These are phyloP conservation scores for Dynastes tityus DNA, from an alignment of 2,888 invertebrate species.

Conservation along the genomic window DNA sequence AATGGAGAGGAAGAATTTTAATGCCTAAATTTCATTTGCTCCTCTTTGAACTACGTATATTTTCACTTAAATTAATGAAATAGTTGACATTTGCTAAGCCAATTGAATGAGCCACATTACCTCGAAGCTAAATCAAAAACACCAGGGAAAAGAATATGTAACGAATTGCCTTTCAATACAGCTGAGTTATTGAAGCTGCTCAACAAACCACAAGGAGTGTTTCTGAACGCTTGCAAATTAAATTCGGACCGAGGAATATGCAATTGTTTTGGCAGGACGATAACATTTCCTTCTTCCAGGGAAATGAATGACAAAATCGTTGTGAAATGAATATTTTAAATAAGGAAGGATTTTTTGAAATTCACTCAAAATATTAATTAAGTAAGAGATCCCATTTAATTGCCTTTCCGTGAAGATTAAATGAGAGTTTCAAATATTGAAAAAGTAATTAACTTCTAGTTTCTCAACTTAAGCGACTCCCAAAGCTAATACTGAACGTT, in stretches of 20 bases:
- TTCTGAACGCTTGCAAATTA: slow-evolving; percentile 6
- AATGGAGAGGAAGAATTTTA: no score
- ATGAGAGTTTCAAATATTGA: no score
- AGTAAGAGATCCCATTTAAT: not conserved
- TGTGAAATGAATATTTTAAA: not conserved
- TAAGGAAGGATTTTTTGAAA: not conserved
- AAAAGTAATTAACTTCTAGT: no score
- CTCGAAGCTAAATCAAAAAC: not conserved
- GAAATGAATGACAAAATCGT: not conserved
- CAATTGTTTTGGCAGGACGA: no score
- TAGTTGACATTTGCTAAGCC: not conserved
- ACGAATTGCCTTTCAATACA: slow-evolving; percentile 5
- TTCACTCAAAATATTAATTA: not conserved
- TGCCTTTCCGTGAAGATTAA: no score
- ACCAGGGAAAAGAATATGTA: slow-evolving; percentile 9
- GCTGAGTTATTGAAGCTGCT: not conserved
- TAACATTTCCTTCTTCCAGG: not conserved
- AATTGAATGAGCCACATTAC: no score
- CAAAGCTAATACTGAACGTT: no score
- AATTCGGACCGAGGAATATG: not conserved
- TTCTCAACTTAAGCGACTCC: no score
- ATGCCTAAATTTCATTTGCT: not conserved
- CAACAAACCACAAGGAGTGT: not conserved
- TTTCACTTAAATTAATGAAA: not conserved
- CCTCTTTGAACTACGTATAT: not conserved